Conservation (phyloP, 2,797 vertebrate genomes). For the Chromis chromis region DNA sequence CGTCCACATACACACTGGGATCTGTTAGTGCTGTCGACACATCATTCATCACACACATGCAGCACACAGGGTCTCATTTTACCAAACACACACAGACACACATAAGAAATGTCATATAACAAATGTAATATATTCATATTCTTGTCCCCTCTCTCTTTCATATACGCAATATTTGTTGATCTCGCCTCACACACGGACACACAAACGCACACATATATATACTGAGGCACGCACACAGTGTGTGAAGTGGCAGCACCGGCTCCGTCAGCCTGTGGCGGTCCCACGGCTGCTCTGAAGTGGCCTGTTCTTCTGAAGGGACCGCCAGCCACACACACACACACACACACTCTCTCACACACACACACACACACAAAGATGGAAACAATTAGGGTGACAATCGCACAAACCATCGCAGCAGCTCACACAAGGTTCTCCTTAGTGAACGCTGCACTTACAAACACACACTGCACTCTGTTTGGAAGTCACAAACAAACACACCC, state of each 20-base stretch:
- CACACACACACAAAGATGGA: constrained; percentile 69
- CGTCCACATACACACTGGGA: not conserved
- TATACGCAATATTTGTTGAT: constrained; percentile 14
- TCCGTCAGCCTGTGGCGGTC: constrained; percentile 72
- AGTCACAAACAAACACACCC: constrained; percentile 74
- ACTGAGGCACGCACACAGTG: constrained; percentile 47
- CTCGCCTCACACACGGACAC: constrained; percentile 18
- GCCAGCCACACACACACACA: constrained; percentile 55
- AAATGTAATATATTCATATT: constrained; percentile 29
- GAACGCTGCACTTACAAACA: constrained; percentile 56
- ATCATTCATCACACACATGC: constrained; percentile 43
- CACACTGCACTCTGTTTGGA: constrained; percentile 61
- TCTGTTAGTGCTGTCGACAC: constrained; percentile 44
- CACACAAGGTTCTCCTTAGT: constrained; percentile 73
- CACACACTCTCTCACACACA: constrained; percentile 50
- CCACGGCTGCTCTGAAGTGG: constrained; percentile 79
- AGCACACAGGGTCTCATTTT: constrained; percentile 16
- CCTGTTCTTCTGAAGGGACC: constrained; percentile 70
- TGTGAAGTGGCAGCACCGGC: constrained; percentile 70
- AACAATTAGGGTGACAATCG: constrained; percentile 81
- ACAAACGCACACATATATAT: constrained; percentile 22
- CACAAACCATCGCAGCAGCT: constrained; percentile 66
- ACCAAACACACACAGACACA: constrained; percentile 23
- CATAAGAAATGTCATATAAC: not conserved
- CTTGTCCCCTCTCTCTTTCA: constrained; percentile 1